Evolutionary conservation across 2,888 invertebrate genomes (phyloP).

Genomic region (Anorthoa munda): DNA sequence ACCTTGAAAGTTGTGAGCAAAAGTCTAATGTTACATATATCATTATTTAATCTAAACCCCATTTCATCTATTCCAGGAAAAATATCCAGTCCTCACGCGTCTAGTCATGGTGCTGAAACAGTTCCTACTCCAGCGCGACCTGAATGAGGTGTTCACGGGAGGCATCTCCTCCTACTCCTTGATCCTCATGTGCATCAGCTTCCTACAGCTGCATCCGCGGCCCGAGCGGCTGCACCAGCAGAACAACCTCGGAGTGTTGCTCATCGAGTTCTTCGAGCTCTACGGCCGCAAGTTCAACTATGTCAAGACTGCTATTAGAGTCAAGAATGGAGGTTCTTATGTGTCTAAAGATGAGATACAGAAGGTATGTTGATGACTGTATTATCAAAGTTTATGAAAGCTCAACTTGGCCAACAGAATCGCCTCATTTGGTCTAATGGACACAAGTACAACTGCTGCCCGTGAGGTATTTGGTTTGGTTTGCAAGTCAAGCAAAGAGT

Average conservation of each 20-base stretch:
- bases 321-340: slow-evolving; percentile 98
- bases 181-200: slow-evolving; percentile 99
- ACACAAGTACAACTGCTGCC: no score
- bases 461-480: no score
- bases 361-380: slow-evolving; percentile 76
- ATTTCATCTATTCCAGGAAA: slow-evolving; percentile 83
- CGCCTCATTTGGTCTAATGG: no score
- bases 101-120: slow-evolving; percentile 99
- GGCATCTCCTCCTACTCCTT: slow-evolving; percentile 99
- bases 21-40: background rate
- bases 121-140: slow-evolving; percentile 98
- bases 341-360: slow-evolving; percentile 98
- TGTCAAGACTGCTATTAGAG: slow-evolving; percentile 97
- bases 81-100: slow-evolving; percentile 97
- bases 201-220: slow-evolving; percentile 97
- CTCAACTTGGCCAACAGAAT: no score
- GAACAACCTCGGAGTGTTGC: slow-evolving; percentile 97
- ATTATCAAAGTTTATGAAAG: background rate
- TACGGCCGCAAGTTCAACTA: slow-evolving; percentile 99
- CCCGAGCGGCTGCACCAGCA: slow-evolving; percentile 92
- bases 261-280: slow-evolving; percentile 99
- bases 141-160: slow-evolving; percentile 99
- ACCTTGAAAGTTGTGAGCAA: no score
- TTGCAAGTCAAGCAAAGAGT: no score
- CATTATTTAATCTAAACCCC: background rate